These are phyloP conservation scores for Thryonomys swinderianus DNA, from an alignment of 2,113 vertebrate genomes.

Conservation along the genomic window DNA sequence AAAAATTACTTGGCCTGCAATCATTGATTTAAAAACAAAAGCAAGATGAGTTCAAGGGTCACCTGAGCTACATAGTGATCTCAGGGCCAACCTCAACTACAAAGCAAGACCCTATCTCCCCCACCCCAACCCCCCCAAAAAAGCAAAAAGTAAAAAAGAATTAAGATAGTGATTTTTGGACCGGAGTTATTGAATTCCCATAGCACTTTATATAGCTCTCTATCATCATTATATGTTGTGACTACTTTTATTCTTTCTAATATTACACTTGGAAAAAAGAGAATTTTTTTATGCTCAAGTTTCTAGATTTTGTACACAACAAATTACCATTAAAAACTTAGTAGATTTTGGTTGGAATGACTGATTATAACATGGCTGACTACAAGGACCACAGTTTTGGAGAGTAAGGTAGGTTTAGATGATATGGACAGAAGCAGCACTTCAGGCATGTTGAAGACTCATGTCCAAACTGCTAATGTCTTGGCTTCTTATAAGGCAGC, in stretches of 20 bases:
- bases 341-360: not conserved
- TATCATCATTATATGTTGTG: not conserved
- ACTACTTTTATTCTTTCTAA: not conserved
- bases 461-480: not conserved
- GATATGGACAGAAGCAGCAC: not conserved
- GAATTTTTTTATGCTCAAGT: not conserved
- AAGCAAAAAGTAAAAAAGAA: not conserved
- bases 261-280: not conserved
- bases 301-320: not conserved
- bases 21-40: not conserved
- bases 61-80: too few species aligned
- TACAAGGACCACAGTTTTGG: not conserved
- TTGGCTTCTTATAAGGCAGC: not conserved
- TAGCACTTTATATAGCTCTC: not conserved
- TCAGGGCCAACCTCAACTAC: too few species aligned
- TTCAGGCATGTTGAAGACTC: not conserved
- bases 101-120: too few species aligned
- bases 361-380: not conserved
- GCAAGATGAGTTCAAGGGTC: too few species aligned
- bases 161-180: not conserved
- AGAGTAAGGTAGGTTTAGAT: not conserved
- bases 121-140: too few species aligned
- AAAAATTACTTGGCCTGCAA: not conserved
- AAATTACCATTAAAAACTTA: slow-evolving; percentile 4
- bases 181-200: not conserved